These are phyloP conservation scores for Rhynchomys soricoides DNA, from an alignment of 2,113 vertebrate genomes.

Conservation along the genomic window DNA sequence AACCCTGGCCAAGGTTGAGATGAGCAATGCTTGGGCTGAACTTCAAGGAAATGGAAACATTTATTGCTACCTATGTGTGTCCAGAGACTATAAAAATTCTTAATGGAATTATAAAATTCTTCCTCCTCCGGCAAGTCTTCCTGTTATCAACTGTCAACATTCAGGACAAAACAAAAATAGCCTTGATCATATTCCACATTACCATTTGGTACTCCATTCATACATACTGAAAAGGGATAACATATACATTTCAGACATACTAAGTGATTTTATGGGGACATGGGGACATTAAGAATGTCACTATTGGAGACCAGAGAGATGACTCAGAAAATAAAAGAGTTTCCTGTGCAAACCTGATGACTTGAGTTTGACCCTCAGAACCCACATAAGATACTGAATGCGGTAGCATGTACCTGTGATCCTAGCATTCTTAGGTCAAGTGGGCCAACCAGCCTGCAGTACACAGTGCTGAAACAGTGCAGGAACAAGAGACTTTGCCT, in stretches of 20 bases:
- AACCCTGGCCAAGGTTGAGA: conserved; percentile 56
- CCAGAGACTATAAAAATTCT: conserved; percentile 50
- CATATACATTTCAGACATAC: neutral
- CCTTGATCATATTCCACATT: neutral
- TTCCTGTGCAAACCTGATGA: neutral
- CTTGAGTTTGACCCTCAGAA: neutral
- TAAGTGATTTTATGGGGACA: neutral
- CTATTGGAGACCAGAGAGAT: neutral
- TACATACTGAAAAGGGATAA: neutral
- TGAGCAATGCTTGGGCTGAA: conserved; percentile 58
- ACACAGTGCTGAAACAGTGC: neutral
- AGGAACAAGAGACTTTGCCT: neutral
- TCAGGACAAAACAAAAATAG: neutral
- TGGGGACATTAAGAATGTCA: conserved; percentile 6
- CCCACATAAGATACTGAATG: neutral
- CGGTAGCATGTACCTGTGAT: neutral
- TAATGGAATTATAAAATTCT: conserved; percentile 17
- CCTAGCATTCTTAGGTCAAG: neutral
- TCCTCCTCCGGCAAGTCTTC: conserved; percentile 37
- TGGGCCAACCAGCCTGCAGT: neutral
- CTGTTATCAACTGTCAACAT: conserved; percentile 8
- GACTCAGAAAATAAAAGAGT: neutral
- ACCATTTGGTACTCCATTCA: conserved; percentile 6
- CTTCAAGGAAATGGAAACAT: conserved; percentile 57
- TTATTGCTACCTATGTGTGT: conserved; percentile 34